Conservation (phyloP, 2,888 invertebrate species). For the Mesorhabditis sp. region DNA sequence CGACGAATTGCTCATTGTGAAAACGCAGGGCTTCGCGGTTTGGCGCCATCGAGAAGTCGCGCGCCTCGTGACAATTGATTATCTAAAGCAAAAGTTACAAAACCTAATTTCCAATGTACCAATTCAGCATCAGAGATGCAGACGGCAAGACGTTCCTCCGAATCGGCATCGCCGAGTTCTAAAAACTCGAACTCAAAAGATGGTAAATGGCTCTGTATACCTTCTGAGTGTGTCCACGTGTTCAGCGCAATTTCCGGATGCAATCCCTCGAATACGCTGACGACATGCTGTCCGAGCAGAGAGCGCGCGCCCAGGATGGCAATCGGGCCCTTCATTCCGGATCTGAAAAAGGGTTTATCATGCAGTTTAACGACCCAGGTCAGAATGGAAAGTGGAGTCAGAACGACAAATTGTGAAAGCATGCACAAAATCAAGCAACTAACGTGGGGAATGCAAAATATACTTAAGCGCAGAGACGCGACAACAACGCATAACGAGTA, state of each 20-base stretch:
- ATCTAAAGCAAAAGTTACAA: constrained; percentile 20
- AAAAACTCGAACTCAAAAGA: not conserved
- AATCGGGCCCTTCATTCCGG: not conserved
- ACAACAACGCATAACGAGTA: too few relatives aligned
- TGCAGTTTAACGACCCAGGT: too few relatives aligned
- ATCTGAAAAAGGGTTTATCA: too few relatives aligned
- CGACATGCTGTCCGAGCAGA: not conserved
- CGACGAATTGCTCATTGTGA: constrained; percentile 43
- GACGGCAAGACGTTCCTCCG: not conserved
- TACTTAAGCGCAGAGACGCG: too few relatives aligned
- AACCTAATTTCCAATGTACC: not conserved
- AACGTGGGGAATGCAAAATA: too few relatives aligned
- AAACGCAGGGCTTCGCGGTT: constrained; percentile 22
- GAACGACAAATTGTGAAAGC: too few relatives aligned
- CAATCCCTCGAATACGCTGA: too few relatives aligned
- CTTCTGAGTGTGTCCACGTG: not conserved
- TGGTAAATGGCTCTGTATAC: not conserved
- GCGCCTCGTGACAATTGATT: constrained; percentile 44
- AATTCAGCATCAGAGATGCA: not conserved
- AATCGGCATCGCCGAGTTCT: not conserved
- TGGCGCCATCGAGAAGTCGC: constrained; percentile 40
- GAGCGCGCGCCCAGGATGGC: not conserved
- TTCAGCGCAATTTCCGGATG: not conserved
- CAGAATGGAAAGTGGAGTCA: too few relatives aligned
- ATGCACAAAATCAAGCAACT: too few relatives aligned